A percentile compares a stretch with the other conserved stretches of the same genome.
phyloP scores from a whole-genome alignment of 2,113 vertebrate genomes.

The Pygoscelis antarcticus region DNA sequence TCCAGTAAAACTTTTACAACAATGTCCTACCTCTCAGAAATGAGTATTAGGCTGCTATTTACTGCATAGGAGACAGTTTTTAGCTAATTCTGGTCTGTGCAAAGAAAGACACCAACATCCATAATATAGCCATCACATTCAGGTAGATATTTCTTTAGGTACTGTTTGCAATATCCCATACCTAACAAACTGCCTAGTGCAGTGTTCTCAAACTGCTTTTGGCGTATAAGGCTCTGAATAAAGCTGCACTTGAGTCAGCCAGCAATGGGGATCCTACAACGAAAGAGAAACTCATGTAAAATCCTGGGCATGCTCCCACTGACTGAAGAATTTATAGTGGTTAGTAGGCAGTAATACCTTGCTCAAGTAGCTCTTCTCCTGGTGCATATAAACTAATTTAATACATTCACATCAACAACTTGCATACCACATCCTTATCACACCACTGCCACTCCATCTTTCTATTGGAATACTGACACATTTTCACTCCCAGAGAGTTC shows the following conservation, averaged over 20 bases:
- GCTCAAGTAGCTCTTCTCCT: conserved; percentile 32
- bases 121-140: neutral
- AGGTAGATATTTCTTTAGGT: neutral
- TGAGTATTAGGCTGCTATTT: neutral
- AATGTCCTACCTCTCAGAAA: neutral
- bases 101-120: neutral
- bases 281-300: neutral
- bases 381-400: conserved; percentile 49
- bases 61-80: neutral
- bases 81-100: neutral
- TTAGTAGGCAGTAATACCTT: conserved; percentile 14
- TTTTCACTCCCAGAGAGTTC: neutral
- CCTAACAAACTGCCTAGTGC: neutral
- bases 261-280: neutral
- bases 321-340: conserved; percentile 13
- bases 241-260: neutral
- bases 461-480: neutral
- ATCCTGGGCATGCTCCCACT: neutral
- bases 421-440: neutral
- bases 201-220: neutral
- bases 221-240: neutral
- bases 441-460: neutral
- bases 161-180: neutral
- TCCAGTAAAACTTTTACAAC: neutral
- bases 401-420: conserved; percentile 28